Conservation (phyloP, 1,140 invertebrate species). For the Atta texana region DNA sequence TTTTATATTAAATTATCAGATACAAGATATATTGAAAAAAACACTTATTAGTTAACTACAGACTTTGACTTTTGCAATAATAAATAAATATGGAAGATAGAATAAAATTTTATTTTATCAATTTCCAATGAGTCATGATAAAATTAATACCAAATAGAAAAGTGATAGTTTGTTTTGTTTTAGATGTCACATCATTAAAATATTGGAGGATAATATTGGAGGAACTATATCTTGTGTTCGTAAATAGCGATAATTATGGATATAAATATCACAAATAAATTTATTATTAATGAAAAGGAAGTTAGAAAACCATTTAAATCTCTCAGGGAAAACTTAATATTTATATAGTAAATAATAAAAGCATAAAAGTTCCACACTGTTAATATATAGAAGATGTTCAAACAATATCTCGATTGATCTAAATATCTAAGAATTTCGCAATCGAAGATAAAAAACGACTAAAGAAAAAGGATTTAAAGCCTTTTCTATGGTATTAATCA, state of each 20-base stretch:
- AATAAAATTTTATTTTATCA: neutral
- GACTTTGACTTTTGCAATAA: neutral
- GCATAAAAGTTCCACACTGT: constrained; percentile 2
- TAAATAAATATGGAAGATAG: neutral
- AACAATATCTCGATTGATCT: neutral
- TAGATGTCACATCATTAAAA: neutral
- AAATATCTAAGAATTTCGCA: neutral
- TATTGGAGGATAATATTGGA: too few relatives aligned
- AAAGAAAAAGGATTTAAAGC: neutral
- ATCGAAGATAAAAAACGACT: neutral
- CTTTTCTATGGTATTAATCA: constrained; percentile 3
- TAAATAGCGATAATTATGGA: neutral
- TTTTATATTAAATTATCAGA: neutral
- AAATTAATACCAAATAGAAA: neutral
- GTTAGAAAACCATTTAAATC: neutral
- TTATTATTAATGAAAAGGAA: neutral
- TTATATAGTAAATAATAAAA: neutral
- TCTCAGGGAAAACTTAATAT: neutral
- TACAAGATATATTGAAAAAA: neutral
- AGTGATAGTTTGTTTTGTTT: neutral
- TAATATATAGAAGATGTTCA: neutral
- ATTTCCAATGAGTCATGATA: neutral
- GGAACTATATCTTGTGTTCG: neutral
- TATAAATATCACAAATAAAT: neutral
- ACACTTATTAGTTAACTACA: neutral